phyloP scores from a whole-genome alignment of 1,140 invertebrate genomes.

The Apis florea region DNA sequence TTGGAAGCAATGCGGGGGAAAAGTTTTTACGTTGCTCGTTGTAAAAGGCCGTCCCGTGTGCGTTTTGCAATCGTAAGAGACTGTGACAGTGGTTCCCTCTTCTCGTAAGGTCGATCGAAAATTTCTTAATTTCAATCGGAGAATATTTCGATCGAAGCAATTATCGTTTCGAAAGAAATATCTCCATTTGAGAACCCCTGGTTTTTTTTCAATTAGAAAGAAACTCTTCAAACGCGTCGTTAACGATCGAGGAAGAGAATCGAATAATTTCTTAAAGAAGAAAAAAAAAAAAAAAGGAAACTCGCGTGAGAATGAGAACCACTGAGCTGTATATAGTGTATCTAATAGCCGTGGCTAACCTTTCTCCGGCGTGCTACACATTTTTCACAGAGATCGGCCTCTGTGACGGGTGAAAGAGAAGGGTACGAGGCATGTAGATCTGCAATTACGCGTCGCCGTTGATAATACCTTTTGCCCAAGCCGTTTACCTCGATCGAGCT shows the following conservation, averaged over 20 bases:
- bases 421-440: slow-evolving; percentile 49
- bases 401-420: slow-evolving; percentile 62
- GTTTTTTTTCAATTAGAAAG: too few species aligned
- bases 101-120: too few species aligned
- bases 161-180: too few species aligned
- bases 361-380: slow-evolving; percentile 63
- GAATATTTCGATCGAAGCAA: too few species aligned
- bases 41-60: slow-evolving; percentile 23
- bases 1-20: slow-evolving; percentile 35
- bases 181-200: too few species aligned
- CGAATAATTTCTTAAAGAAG: too few species aligned
- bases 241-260: too few species aligned
- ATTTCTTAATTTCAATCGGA: too few species aligned
- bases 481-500: slow-evolving; percentile 37
- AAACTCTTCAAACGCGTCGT: too few species aligned
- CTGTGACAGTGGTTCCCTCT: not conserved
- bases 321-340: slow-evolving; percentile 1
- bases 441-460: slow-evolving; percentile 46
- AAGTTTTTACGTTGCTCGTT: slow-evolving; percentile 46
- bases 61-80: slow-evolving; percentile 56
- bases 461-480: not conserved
- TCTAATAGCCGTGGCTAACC: slow-evolving; percentile 53
- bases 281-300: too few species aligned
- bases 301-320: too few species aligned
- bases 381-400: slow-evolving; percentile 58